Evolutionary conservation across 2,113 vertebrate genomes (phyloP), one percentile per base, ranked within the genome.

Genomic region (Prinia subflava): DNA sequence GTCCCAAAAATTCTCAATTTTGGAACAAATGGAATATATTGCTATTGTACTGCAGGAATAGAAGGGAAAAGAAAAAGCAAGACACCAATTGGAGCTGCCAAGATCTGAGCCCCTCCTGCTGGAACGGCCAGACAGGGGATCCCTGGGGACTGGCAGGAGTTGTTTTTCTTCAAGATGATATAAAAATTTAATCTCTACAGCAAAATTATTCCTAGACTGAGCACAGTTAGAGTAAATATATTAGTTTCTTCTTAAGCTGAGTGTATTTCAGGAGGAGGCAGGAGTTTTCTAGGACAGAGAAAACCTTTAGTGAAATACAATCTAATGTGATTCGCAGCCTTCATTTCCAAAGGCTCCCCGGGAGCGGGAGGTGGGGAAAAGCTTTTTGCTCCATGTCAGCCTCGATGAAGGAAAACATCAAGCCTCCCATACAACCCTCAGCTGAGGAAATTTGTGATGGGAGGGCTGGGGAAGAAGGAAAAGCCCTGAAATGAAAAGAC

Each of bases 181-280:
- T 75, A 78, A 95, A 96, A 95, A 95, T 78, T 83, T 93, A 49
- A 92, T 96, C 76, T 94, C 79, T 53, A 62, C 62, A 89, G 92
- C 56, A 92, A 71, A 96, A 95, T 46, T 56, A 95, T 96, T 92
- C 90, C 90, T 83, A 19, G 84, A 64, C 60, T 50, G 74, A 89
- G 78, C 41, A 83, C 55, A 67, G 71, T 33, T 93, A 56, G 5
- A 90, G 92, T 83, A 97, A 95, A 92, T 90, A 86, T 13, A 93
- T 92, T 80, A 83, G 47, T 57, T 37, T 77, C 33, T 55, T 53
- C 64, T 86, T 90, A 81, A 88, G 62, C 52, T 33, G 39, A 74
- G 39, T 35, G 19, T 71, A 83, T 95, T 92, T 96, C 76, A 49
- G 71, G 59, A 63, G 55, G 47, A 93, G 82, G 84, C 55, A 31